These are phyloP conservation scores for Brachypodius melanocephalos DNA, from an alignment of 2,113 vertebrate species.

Conservation along the genomic window DNA sequence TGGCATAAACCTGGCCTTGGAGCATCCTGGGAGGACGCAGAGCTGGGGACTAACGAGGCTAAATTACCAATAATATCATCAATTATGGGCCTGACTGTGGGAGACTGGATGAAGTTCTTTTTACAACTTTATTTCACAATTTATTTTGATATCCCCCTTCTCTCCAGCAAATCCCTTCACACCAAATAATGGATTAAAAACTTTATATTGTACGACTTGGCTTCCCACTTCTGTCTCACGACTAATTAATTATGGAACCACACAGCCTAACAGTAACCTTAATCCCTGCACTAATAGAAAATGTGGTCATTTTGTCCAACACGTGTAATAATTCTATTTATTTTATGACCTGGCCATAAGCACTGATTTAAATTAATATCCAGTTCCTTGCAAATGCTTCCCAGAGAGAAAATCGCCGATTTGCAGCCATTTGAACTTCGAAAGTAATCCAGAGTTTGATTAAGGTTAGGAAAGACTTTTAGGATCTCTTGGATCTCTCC, in stretches of 20 bases:
- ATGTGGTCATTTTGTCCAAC: neutral
- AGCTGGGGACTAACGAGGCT: neutral
- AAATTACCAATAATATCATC: neutral
- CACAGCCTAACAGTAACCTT: neutral
- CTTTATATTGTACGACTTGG: neutral
- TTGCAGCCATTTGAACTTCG: neutral
- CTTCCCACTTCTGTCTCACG: neutral
- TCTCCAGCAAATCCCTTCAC: neutral
- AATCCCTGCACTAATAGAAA: neutral
- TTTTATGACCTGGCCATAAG: neutral
- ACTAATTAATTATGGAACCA: neutral
- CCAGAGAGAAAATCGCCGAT: neutral
- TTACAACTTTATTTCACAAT: neutral
- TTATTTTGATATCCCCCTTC: neutral
- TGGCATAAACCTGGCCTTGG: neutral
- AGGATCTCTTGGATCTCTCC: neutral
- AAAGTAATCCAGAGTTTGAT: neutral
- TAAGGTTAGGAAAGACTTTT: neutral
- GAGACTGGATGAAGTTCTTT: neutral
- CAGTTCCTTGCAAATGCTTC: neutral
- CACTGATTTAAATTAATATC: neutral
- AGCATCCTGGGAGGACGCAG: neutral
- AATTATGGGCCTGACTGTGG: rapidly evolving
- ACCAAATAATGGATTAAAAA: neutral
- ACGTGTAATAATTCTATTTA: neutral